These are phyloP conservation scores for Fopius arisanus DNA, from an alignment of 1,140 invertebrate species.

Conservation along the genomic window DNA sequence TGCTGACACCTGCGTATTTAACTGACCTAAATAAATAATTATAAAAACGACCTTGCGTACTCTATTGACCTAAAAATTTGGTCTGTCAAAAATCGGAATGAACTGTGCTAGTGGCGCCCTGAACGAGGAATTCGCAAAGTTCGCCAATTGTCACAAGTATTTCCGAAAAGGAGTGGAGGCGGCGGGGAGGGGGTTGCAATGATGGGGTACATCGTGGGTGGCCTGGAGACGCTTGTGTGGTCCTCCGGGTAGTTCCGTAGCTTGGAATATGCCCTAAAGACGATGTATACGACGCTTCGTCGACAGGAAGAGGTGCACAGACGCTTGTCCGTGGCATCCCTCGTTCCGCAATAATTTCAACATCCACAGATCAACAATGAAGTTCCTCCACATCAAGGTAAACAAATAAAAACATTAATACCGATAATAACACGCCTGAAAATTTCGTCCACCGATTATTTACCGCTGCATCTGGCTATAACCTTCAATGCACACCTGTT, in stretches of 20 bases:
- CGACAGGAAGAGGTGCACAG: slow-evolving; percentile 30
- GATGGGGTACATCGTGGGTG: slow-evolving; percentile 46
- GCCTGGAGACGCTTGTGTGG: slow-evolving; percentile 47
- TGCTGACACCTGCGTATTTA: too few relatives aligned
- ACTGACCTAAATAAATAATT: too few relatives aligned
- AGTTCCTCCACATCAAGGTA: background rate
- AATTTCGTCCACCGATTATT: too few relatives aligned
- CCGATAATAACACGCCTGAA: too few relatives aligned
- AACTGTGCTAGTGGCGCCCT: background rate
- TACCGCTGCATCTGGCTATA: too few relatives aligned
- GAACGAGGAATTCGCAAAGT: background rate
- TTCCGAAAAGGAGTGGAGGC: background rate
- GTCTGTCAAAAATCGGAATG: too few relatives aligned
- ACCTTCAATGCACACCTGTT: too few relatives aligned
- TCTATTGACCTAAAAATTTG: too few relatives aligned
- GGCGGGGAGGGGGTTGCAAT: background rate
- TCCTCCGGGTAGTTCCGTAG: slow-evolving; percentile 38
- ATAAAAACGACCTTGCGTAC: too few relatives aligned
- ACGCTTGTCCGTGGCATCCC: slow-evolving; percentile 2
- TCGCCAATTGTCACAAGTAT: background rate
- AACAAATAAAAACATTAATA: background rate
- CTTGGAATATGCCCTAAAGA: slow-evolving; percentile 34
- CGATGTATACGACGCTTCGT: slow-evolving; percentile 45
- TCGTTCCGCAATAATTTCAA: background rate
- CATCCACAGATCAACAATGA: background rate